Evolutionary conservation across 2,113 vertebrate genomes (phyloP).

Genomic region (Pyxicephalus adspersus): DNA sequence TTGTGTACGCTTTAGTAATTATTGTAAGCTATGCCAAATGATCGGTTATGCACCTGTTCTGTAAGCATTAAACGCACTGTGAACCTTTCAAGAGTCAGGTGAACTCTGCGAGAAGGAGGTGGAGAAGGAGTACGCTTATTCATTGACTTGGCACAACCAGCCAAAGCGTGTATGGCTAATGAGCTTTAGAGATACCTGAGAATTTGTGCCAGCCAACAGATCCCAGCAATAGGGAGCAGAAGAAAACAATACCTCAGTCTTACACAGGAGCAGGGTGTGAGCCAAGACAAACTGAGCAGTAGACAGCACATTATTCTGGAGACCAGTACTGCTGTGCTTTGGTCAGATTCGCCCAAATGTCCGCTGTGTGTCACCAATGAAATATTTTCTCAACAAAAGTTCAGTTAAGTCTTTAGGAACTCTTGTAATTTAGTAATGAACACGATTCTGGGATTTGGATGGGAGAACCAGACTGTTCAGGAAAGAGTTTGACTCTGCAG

Average conservation of each 20-base stretch:
- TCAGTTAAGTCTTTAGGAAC: too few relatives aligned
- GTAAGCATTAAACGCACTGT: constrained; percentile 39
- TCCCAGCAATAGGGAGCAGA: not conserved
- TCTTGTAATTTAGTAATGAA: too few relatives aligned
- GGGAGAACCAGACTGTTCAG: too few relatives aligned
- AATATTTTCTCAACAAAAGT: too few relatives aligned
- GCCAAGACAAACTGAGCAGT: constrained; percentile 19
- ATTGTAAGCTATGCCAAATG: constrained; percentile 48
- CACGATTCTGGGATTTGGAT: too few relatives aligned
- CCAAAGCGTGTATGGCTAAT: constrained; percentile 28
- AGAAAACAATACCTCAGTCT: not conserved
- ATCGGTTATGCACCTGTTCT: constrained; percentile 47
- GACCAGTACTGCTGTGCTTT: not conserved
- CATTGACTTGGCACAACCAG: constrained; percentile 34
- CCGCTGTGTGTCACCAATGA: too few relatives aligned
- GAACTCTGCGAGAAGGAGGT: constrained; percentile 17
- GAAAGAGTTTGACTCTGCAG: too few relatives aligned
- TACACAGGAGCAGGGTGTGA: not conserved
- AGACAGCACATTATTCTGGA: constrained; percentile 11
- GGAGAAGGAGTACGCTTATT: constrained; percentile 6
- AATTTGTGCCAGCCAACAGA: constrained; percentile 12
- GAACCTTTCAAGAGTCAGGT: constrained; percentile 47
- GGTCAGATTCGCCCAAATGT: not conserved
- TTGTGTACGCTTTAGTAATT: constrained; percentile 52
- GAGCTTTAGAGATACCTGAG: constrained; percentile 36